phyloP scores from a whole-genome alignment of 2,888 invertebrate genomes.

The Diloba caeruleocephala region DNA sequence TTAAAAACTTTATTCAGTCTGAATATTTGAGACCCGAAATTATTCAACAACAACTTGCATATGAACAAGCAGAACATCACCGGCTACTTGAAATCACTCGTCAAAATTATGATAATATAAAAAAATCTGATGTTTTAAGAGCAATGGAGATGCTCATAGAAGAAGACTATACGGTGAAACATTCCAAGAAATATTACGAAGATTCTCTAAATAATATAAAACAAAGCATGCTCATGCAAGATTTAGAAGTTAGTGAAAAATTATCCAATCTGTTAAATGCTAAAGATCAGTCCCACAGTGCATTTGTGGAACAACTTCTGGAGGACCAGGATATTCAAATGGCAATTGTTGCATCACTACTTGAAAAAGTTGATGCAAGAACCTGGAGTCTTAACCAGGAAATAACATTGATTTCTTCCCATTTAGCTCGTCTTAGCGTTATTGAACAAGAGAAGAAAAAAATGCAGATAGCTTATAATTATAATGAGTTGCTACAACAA shows the following conservation, averaged over 20 bases:
- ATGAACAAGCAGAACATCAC: constrained; percentile 91
- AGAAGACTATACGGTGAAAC: constrained; percentile 90
- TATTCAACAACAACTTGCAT: constrained; percentile 90
- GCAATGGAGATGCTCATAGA: constrained; percentile 92
- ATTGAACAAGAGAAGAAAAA: constrained; percentile 93
- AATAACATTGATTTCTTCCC: constrained; percentile 92
- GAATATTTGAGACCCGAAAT: constrained; percentile 90
- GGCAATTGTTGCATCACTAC: constrained; percentile 91
- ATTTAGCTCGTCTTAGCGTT: constrained; percentile 92
- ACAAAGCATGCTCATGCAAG: constrained; percentile 88
- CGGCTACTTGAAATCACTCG: constrained; percentile 89
- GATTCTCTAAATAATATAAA: constrained; percentile 91
- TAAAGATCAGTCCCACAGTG: constrained; percentile 90
- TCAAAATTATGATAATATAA: constrained; percentile 89
- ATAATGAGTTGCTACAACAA: constrained; percentile 92
- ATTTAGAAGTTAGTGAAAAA: constrained; percentile 90
- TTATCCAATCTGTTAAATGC: constrained; percentile 89
- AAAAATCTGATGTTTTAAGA: constrained; percentile 91
- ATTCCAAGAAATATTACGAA: constrained; percentile 90
- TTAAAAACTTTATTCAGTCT: constrained; percentile 90
- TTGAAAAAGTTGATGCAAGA: constrained; percentile 93
- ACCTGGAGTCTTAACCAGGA: constrained; percentile 94
- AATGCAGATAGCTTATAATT: constrained; percentile 91
- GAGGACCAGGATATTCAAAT: constrained; percentile 93
- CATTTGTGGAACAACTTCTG: constrained; percentile 89